A percentile compares a stretch with the other conserved stretches of the same genome.
Evolutionary conservation across 2,797 vertebrate species (phyloP).

Genomic region (Momotus momota): DNA sequence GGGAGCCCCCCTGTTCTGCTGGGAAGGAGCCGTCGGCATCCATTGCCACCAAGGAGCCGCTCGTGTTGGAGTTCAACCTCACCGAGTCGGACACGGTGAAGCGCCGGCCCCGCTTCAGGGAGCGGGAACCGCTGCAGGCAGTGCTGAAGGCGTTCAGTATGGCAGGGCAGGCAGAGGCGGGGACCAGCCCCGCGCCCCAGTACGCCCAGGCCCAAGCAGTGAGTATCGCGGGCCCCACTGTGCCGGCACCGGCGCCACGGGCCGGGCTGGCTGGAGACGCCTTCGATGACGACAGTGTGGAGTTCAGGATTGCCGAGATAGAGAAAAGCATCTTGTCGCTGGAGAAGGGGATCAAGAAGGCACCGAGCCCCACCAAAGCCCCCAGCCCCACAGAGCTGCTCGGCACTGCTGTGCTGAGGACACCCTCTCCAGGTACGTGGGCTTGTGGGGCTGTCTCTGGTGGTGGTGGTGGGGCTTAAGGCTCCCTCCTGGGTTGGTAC

Average conservation of each 20-base stretch:
- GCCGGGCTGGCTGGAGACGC: neutral
- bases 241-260: rapidly evolving
- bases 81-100: constrained; percentile 94
- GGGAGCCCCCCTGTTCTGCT: rapidly evolving
- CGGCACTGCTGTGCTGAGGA: neutral
- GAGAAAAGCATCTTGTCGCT: constrained; percentile 72
- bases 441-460: rapidly evolving
- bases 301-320: constrained; percentile 74
- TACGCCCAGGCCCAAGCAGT: constrained; percentile 59
- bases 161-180: neutral
- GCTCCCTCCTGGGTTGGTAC: neutral
- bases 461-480: neutral
- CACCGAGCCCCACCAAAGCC: constrained; percentile 73
- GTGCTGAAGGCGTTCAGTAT: constrained; percentile 74
- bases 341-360: constrained; percentile 79
- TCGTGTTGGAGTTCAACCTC: constrained; percentile 89
- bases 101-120: constrained; percentile 86
- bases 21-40: neutral
- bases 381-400: constrained; percentile 32
- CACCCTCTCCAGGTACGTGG: constrained; percentile 9
- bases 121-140: constrained; percentile 81
- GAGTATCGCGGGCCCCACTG: neutral
- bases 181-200: neutral
- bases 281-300: constrained; percentile 50
- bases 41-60: neutral